Base-by-base conservation (phyloP, 1,140 invertebrate species). In the Anagrus nilaparvatae region DNA sequence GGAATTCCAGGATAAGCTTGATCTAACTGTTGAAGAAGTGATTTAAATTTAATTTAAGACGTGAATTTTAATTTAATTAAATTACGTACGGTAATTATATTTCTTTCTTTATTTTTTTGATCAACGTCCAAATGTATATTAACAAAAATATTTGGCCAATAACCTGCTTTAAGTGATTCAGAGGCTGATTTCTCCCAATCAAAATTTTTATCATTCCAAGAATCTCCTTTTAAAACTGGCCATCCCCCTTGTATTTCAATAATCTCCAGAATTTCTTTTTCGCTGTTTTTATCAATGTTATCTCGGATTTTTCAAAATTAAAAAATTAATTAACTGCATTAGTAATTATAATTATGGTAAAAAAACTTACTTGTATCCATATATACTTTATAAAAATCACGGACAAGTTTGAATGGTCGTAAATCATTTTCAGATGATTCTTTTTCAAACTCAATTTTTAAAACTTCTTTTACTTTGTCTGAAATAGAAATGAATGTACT, bases 291-390 rank as follows among this genome's bases (percentile, higher is more conserved):
- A 56, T 90, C 83, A 49, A 90, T 87, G 1, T 73, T 61, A 47
- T 73, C 82, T 82, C n/a, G n/a, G n/a, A n/a, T n/a, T n/a, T n/a
- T n/a, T n/a, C n/a, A n/a, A n/a, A n/a, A n/a, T n/a, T n/a, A n/a
- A n/a, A n/a, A n/a, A n/a, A n/a, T n/a, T n/a, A n/a, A n/a, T n/a
- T n/a, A n/a, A n/a, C n/a, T n/a, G n/a, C n/a, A n/a, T n/a, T n/a
- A n/a, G n/a, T n/a, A n/a, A n/a, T n/a, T n/a, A n/a, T n/a, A n/a
- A n/a, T n/a, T n/a, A 8, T 7, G 29, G 5, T 30, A n/a, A 14
- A 30, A n/a, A 14, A n/a, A n/a, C 77, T 81, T 65, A 87, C 83
- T 78, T 64, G 82, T 81, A 53, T 91, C 87, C 83, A 90, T 88
- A 59, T 87, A 92, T 12, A 82, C 76, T 51, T 76, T 76, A 63